Conservation (phyloP, 2,888 invertebrate genomes). For the Hydropsyche betteni region DNA sequence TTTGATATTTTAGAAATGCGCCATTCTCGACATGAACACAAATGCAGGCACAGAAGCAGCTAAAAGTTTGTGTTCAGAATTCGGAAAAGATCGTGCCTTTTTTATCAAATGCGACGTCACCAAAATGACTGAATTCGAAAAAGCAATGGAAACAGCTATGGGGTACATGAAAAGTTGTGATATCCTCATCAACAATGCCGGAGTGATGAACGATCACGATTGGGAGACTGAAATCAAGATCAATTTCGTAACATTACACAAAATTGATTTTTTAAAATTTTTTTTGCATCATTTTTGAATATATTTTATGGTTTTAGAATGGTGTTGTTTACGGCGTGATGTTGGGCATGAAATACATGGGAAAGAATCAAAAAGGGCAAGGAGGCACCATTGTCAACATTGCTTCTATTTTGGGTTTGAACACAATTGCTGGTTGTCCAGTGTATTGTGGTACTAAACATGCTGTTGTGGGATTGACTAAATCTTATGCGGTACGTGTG, state of each 20-base stretch:
- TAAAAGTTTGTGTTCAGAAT: constrained; percentile 59
- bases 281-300: background rate
- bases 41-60: constrained; percentile 59
- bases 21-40: constrained; percentile 58
- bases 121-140: constrained; percentile 59
- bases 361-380: constrained; percentile 64
- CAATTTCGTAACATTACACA: constrained; percentile 56
- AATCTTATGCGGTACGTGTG: constrained; percentile 60
- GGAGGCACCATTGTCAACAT: constrained; percentile 75
- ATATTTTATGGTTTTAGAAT: constrained; percentile 53
- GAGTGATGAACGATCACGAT: constrained; percentile 56
- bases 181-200: constrained; percentile 62
- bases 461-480: constrained; percentile 65
- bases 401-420: constrained; percentile 68
- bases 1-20: constrained; percentile 53
- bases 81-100: constrained; percentile 60
- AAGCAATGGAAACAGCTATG: constrained; percentile 57
- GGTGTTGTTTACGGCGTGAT: constrained; percentile 62
- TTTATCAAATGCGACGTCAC: constrained; percentile 66
- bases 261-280: too few species aligned
- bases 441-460: constrained; percentile 71
- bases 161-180: constrained; percentile 59
- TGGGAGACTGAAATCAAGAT: constrained; percentile 57
- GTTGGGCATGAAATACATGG: constrained; percentile 69
- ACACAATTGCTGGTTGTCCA: constrained; percentile 63